Conservation (phyloP, 2,888 invertebrate species). For the Dynastes hyllus region DNA sequence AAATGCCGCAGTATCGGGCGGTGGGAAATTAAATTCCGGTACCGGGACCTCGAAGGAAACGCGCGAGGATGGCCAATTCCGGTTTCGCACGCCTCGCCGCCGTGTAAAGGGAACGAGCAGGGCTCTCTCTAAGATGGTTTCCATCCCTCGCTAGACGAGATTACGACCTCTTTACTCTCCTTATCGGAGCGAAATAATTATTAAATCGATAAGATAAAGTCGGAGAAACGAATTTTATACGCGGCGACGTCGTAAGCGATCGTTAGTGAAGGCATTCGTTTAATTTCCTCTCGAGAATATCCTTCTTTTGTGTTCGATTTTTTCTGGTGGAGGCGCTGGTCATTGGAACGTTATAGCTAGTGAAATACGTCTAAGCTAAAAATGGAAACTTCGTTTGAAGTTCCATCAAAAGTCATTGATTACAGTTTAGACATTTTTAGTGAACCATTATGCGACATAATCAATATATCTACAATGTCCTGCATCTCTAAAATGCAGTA, state of each 20-base stretch:
- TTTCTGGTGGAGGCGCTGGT: not conserved
- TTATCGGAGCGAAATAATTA: not conserved
- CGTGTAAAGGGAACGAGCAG: not conserved
- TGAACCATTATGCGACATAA: too few species aligned
- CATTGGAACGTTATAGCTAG: not conserved
- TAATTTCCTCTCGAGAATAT: too few species aligned
- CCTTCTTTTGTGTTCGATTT: too few species aligned
- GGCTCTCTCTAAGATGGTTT: not conserved
- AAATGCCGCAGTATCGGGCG: constrained; percentile 5
- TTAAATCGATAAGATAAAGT: not conserved
- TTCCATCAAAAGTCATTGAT: too few species aligned
- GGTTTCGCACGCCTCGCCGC: constrained; percentile 8
- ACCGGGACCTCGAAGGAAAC: not conserved
- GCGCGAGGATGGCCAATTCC: not conserved
- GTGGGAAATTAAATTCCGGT: constrained; percentile 9
- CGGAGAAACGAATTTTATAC: not conserved
- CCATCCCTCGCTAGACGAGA: not conserved
- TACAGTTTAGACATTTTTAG: too few species aligned
- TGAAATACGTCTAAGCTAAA: too few species aligned
- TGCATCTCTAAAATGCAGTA: too few species aligned
- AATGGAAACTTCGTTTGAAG: too few species aligned
- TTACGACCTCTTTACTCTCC: not conserved
- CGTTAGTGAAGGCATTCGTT: not conserved
- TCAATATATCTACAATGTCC: too few species aligned
- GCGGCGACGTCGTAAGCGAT: not conserved